phyloP scores from a whole-genome alignment of 35 echinoderm and acorn worm species.

The Eucidaris tribuloides region DNA sequence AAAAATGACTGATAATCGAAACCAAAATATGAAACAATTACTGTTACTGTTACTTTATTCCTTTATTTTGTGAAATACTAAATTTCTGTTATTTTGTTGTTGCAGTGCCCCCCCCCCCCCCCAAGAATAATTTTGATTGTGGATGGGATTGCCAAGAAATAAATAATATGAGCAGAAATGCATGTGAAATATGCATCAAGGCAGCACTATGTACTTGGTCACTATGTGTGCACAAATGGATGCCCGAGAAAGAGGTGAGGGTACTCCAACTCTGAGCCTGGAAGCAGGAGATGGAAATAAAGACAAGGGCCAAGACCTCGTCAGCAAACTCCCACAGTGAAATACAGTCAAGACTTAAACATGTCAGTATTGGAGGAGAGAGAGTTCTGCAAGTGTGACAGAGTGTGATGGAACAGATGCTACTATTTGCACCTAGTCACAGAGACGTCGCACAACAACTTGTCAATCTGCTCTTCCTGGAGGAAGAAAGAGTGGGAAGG shows the following conservation, averaged over 20 bases:
- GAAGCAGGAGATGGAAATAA: no score
- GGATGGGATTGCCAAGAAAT: no score
- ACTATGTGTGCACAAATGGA: neutral
- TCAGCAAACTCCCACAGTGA: no score
- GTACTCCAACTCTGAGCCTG: neutral
- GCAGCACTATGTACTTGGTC: neutral
- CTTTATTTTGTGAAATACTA: no score
- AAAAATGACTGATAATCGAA: neutral
- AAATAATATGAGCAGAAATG: neutral
- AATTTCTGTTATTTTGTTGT: no score
- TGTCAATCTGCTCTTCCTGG: neutral
- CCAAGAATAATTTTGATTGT: no score
- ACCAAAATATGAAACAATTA: neutral
- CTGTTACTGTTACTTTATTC: no score
- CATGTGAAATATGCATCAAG: neutral
- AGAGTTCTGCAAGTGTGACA: neutral
- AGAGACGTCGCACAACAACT: neutral
- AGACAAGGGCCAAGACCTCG: no score
- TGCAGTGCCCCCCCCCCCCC: no score
- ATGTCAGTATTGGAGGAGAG: neutral
- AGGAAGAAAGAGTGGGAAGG: neutral
- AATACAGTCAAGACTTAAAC: neutral
- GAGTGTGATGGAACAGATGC: neutral
- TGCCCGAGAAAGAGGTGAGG: neutral
- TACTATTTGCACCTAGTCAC: neutral